Evolutionary conservation across 2,888 invertebrate genomes (phyloP), one percentile per base, ranked within the genome.

Genomic region (Noctua pronuba): DNA sequence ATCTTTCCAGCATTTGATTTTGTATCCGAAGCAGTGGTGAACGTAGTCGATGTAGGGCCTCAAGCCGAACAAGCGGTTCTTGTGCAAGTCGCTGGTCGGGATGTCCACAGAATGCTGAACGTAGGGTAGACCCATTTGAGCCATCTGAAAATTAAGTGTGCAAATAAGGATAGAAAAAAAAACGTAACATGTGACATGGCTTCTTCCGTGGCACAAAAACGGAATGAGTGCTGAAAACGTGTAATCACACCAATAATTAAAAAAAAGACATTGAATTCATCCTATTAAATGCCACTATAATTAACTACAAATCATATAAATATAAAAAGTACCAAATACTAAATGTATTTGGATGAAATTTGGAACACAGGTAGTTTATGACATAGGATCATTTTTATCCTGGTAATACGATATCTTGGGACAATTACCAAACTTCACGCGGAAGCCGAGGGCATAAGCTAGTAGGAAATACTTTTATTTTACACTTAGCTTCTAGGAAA

Each of bases 11-110:
- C 73, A n/a, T 3, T 21, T 64, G 55, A 80, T 73, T n/a, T 78
- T 69, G 46, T 41, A 38, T 2, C 79, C 72, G 24, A 46, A 65
- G 38, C 67, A 80, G 46, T 41, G 2, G 8, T 58, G 2, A 6
- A 78, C 21, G 28, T 78, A 80, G 49, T 79, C 73, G 16, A 73
- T 24, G 28, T 78, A 78, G 18, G 79, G 79, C 1, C 31, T 49
- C 5, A 80, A 5, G 28, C 79, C 79, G 0, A 78, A 69, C 28
- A 78, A 7, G 13, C 79, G 79, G 31, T 64, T 73, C 24, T 80
- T 80, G 18, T 78, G 73, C 73, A 80, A 78, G 35, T 80, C 79
- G 24, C 79, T 80, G 21, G 79, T 44, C 5, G 68, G 24, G 16
- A 80, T 21, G 18, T 80, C 79, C 7, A 62, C 21, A 58, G 79